Base-by-base conservation (phyloP, 2,113 vertebrate genomes). In the Hyperoodon ampullatus region DNA sequence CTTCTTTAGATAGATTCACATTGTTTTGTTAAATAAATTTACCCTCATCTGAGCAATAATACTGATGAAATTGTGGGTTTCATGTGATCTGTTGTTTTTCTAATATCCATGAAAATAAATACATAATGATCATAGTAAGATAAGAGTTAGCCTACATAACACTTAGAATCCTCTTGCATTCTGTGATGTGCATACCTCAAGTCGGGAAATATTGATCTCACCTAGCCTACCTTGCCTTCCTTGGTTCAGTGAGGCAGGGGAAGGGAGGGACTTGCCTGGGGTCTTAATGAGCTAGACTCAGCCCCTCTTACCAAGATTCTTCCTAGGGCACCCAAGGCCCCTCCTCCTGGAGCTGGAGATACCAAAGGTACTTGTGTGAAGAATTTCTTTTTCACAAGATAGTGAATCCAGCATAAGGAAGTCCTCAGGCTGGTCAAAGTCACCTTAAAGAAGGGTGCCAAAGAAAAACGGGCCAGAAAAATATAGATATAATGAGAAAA, bases 21-120 rank as follows among this genome's bases (percentile, higher is more conserved):
- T 53, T 24, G 18, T 82, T 94, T 87, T 78, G 18, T 55, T 84
- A 96, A 96, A 87, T 96, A 87, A 90, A 93, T 63, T 77, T 72
- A 87, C 70, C n/a, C 68, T 90, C 70, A 83, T 94, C 47, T 53
- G 90, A 88, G 85, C 26, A 58, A 50, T 78, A 53, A 44, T 68
- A 47, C 7, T 63, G 58, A 90, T 96, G 93, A 72, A 58, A 78
- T 28, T 72, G 23, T 94, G 63, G 63, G 75, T 83, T 83, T 90
- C 63, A 30, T 61, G n/a, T 84, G 61, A 78, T 83, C 39, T 66
- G 42, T 39, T 86, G n/a, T 68, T 94, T 94, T 97, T 90, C 66
- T 92, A 77, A 66, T 83, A 55, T 72, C 47, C 1, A 10, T 83
- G 58, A 94, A 90, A 92, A 90, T 65, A 77, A 80, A 71, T 65